Percentiles rank a stretch among this genome's conserved stretches.
phyloP scores from a whole-genome alignment of 2,888 invertebrate species.

The Dolomedes plantarius region DNA sequence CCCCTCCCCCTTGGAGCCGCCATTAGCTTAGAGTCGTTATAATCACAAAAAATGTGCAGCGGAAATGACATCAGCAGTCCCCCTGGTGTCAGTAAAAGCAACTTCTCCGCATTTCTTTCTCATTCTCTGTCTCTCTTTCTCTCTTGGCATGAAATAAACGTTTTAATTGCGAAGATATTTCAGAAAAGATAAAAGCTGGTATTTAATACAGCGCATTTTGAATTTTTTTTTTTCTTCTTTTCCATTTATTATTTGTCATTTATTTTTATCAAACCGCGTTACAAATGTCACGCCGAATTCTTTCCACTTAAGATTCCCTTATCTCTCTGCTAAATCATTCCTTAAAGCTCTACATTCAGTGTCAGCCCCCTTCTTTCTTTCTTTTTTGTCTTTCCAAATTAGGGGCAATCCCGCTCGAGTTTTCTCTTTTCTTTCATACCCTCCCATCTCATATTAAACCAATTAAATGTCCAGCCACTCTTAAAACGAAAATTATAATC shows the following conservation, averaged over 20 bases:
- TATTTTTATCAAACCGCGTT: background rate
- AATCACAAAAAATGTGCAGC: no score
- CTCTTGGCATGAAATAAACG: background rate
- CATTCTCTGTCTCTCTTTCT: no score
- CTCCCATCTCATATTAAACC: background rate
- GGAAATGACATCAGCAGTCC: no score
- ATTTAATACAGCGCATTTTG: no score
- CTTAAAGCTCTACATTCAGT: background rate
- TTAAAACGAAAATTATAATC: no score
- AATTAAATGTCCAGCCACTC: background rate
- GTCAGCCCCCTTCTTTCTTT: background rate
- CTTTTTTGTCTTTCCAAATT: background rate
- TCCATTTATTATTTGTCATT: no score
- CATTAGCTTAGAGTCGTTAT: no score
- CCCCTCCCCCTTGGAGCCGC: no score
- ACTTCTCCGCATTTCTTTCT: no score
- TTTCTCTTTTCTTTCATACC: background rate
- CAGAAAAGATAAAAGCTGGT: background rate
- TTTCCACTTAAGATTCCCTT: background rate
- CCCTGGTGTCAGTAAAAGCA: no score
- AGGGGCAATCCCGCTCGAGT: background rate
- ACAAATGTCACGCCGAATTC: background rate
- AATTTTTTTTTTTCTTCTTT: no score
- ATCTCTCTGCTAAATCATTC: background rate
- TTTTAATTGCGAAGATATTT: background rate